phyloP scores from a whole-genome alignment of 23 tunicate genomes.

The Ascidia mentula region DNA sequence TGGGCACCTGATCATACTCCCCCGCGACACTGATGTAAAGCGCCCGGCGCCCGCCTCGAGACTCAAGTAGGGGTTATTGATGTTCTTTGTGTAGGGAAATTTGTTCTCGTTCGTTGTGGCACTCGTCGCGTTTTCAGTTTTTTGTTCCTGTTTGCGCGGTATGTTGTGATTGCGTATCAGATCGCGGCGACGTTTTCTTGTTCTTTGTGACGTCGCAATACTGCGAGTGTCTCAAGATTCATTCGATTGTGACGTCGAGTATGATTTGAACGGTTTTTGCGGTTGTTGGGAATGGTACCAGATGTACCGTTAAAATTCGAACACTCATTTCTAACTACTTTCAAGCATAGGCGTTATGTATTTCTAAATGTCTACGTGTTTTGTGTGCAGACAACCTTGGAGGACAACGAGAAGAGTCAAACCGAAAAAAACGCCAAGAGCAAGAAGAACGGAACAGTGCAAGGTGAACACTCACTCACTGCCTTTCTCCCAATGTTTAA shows the following conservation, averaged over 20 bases:
- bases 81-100: background rate
- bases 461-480: too few species aligned
- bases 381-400: background rate
- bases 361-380: background rate
- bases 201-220: too few species aligned
- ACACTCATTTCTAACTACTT: too few species aligned
- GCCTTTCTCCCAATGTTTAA: too few species aligned
- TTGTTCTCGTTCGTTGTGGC: too few species aligned
- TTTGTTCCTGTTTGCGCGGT: background rate
- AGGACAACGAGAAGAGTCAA: background rate
- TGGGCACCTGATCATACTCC: background rate
- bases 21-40: background rate
- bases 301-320: too few species aligned
- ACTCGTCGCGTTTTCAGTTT: too few species aligned
- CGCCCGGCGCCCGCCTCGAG: background rate
- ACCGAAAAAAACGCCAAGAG: background rate
- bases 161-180: conserved; percentile 5
- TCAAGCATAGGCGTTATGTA: background rate
- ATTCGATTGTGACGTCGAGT: too few species aligned
- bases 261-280: too few species aligned
- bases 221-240: too few species aligned
- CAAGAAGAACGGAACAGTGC: background rate
- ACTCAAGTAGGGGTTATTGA: background rate
- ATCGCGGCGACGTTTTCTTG: too few species aligned
- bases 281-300: too few species aligned